phyloP scores from a whole-genome alignment of 2,113 vertebrate genomes.

The Dermatemys mawii region DNA sequence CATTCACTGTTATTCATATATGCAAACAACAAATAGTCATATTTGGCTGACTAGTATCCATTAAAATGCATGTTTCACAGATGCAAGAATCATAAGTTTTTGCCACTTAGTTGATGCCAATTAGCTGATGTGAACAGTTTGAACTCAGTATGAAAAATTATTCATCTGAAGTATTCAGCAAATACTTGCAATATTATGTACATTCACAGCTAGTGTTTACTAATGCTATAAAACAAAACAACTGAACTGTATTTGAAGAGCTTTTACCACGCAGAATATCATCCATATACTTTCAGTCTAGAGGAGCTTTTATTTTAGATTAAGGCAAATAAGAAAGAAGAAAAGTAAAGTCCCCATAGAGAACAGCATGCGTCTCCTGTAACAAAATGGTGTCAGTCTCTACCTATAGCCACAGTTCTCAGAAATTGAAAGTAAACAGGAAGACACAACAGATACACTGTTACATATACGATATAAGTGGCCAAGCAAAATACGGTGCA shows the following conservation, averaged over 20 bases:
- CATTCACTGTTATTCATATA: not conserved
- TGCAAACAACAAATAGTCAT: not conserved
- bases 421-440: conserved; percentile 8
- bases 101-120: not conserved
- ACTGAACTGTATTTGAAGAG: not conserved
- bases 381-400: not conserved
- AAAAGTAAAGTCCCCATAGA: not conserved
- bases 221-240: conserved; percentile 2
- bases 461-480: not conserved
- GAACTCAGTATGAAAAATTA: not conserved
- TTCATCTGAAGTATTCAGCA: conserved; percentile 8
- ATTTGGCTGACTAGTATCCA: not conserved
- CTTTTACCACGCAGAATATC: not conserved
- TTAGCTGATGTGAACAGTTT: not conserved
- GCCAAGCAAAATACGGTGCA: not conserved
- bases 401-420: not conserved
- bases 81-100: not conserved
- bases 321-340: not conserved
- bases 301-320: not conserved
- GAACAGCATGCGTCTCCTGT: not conserved
- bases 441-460: not conserved
- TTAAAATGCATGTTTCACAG: conserved; percentile 1
- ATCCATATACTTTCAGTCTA: not conserved
- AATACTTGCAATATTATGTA: conserved; percentile 13
- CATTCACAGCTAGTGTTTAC: not conserved